Conservation (phyloP, 92 coral and sea anemone genomes). For the Palythoa heliodiscus region DNA sequence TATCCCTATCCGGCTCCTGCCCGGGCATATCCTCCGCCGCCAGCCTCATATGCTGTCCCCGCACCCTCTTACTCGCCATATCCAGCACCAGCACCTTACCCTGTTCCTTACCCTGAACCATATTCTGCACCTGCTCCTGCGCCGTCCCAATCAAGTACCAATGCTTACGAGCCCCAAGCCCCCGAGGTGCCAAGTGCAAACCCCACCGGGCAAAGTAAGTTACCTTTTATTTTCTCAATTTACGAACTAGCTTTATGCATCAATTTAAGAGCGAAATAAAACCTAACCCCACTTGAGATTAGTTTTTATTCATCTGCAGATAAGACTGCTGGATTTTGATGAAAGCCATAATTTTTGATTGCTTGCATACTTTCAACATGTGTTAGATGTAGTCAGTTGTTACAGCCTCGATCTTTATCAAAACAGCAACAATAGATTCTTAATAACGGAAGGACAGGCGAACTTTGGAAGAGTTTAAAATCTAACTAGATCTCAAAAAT, state of each 20-base stretch:
- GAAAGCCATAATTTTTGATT: neutral
- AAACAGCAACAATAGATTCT: too few relatives aligned
- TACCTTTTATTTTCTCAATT: neutral
- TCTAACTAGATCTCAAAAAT: too few relatives aligned
- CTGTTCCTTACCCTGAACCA: conserved; percentile 60
- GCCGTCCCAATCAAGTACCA: conserved; percentile 42
- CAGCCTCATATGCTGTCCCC: conserved; percentile 48
- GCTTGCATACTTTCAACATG: neutral
- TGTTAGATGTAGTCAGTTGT: neutral
- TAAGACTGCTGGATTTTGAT: neutral
- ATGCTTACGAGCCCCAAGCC: conserved; percentile 21
- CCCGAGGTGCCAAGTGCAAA: conserved; percentile 26
- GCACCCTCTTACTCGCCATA: conserved; percentile 61
- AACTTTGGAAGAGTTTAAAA: too few relatives aligned
- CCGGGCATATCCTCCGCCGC: conserved; percentile 39
- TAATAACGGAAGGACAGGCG: too few relatives aligned
- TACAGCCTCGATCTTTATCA: too few relatives aligned
- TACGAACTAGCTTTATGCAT: neutral
- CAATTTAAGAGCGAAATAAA: neutral
- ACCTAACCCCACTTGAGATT: neutral
- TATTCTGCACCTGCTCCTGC: conserved; percentile 68
- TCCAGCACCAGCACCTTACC: conserved; percentile 50
- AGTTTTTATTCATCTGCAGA: neutral
- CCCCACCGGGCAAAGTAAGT: conserved; percentile 36
- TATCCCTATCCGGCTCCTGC: conserved; percentile 44